Evolutionary conservation across 2,888 invertebrate genomes (phyloP).

Genomic region (Elmis aenea): DNA sequence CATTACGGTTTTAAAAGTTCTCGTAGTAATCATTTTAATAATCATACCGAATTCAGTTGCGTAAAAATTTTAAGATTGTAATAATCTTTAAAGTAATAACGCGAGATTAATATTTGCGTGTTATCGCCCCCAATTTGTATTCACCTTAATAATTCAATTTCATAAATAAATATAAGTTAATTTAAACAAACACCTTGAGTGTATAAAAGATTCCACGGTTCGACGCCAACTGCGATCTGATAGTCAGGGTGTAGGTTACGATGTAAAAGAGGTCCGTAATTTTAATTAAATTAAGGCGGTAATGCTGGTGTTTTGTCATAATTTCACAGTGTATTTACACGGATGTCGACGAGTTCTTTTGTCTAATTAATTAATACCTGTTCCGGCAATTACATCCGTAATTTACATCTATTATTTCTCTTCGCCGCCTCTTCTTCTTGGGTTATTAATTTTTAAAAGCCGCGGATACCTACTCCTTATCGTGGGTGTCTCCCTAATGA

Average conservation of each 20-base stretch:
- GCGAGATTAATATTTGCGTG: no score
- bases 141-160: constrained; percentile 25
- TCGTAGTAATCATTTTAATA: no score
- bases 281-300: constrained; percentile 36
- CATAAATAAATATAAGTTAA: constrained; percentile 24
- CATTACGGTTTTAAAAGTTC: no score
- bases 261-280: constrained; percentile 18
- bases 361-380: constrained; percentile 44
- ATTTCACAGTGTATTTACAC: constrained; percentile 42
- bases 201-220: constrained; percentile 24
- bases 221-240: constrained; percentile 29
- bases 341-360: constrained; percentile 36
- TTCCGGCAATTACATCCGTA: constrained; percentile 39
- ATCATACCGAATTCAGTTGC: no score
- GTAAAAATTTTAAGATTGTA: no score
- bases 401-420: constrained; percentile 22
- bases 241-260: constrained; percentile 28
- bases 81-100: no score
- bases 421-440: constrained; percentile 27
- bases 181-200: constrained; percentile 21
- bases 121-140: no score
- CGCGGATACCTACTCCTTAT: no score
- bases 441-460: no score
- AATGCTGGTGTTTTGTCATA: constrained; percentile 41
- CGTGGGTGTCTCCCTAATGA: no score